Base-by-base conservation (phyloP, 37 sponge, comb jelly and placozoan species). In the Ephydatia muelleri region DNA sequence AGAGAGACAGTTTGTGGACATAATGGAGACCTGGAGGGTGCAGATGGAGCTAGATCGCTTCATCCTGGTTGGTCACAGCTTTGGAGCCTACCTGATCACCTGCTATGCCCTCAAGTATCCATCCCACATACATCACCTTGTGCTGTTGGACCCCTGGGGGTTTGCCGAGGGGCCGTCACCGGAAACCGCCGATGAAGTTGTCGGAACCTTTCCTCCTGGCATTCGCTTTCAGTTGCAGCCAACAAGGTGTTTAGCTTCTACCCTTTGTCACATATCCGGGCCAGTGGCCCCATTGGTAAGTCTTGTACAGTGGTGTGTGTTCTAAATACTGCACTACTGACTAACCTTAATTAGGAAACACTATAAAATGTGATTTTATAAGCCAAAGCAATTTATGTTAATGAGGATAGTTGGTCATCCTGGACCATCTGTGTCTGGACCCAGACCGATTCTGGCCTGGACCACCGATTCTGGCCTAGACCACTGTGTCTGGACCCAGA, bases 71-170 rank as follows among this genome's bases (percentile, higher is more conserved):
- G 69, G 40, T 49, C 70, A 31, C 33, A 81, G 97, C 71, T 74
- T 96, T 72, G 97, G 97, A 16, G 97, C 88, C 31, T 96, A 72
- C 80, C 65, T 96, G 33, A 77, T 92, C 19, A 30, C 79, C 27
- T 68, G 87, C 38, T 96, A 96, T 66, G 73, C 92, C 30, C 65
- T 87, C 38, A 33, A 36, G 33, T 73, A 91, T 76, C 97, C 97
- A 1, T 27, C 12, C 4, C 28, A 74, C 35, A 89, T 96, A 13
- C 38, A 68, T 12, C 94, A 93, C 43, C 88, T 96, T 2, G 73
- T 96, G 2, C 85, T 96, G 66, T 84, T 84, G 8, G 97, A 96
- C 66, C 97, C 97, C 21, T 96, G 97, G 97, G 95, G 95, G 4
- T 81, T 86, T 31, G 70, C 84, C 13, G 3, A 38, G 23, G 21